Evolutionary conservation across 2,888 invertebrate species (phyloP), one percentile per base, ranked within the genome.

Genomic region (Lepidochrysops patricia): DNA sequence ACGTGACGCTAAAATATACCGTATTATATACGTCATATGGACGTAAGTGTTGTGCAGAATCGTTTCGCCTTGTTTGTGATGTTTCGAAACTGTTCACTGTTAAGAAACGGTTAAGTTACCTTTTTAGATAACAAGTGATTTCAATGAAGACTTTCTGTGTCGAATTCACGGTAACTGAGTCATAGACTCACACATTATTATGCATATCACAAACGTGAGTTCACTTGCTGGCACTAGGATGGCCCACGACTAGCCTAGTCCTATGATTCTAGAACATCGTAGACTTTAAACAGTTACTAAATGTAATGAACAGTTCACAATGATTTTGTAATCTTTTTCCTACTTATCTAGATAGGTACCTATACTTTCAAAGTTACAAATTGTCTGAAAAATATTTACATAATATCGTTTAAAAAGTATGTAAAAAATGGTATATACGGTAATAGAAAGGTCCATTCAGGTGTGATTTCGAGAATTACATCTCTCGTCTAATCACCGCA

Each of bases 1-100:
- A 61, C 52, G 58, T 56, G 35, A 58, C 37, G 27, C 61, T 29
- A 63, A 62, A 56, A 13, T 62, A 25, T 13, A 9, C 26, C 57
- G 25, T 59, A 61, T 15, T 32, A 2, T 13, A 13, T 13, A 26
- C 26, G 13, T 50, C 25, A 50, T 26, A 50, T n/a, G 50, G 25
- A 50, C 26, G 50, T 5, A 26, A 26, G 5, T 50, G 26, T 26
- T 26, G 26, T 26, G 13, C n/a, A 26, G 26, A n/a, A 26, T 13
- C 1, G 19, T 43, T 43, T 43, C 19, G 43, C 43, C 43, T 43
- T 43, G 43, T 43, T 43, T 43, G 43, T 43, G 43, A 23, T 43
- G 43, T 43, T 43, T 43, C 43, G 43, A 43, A 43, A 43, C 43
- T 43, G 43, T 43, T 43, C 43, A 43, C 43, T 43, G 43, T 43